Conservation (phyloP, 2,797 vertebrate species). For the Neomorphus geoffroyi region DNA sequence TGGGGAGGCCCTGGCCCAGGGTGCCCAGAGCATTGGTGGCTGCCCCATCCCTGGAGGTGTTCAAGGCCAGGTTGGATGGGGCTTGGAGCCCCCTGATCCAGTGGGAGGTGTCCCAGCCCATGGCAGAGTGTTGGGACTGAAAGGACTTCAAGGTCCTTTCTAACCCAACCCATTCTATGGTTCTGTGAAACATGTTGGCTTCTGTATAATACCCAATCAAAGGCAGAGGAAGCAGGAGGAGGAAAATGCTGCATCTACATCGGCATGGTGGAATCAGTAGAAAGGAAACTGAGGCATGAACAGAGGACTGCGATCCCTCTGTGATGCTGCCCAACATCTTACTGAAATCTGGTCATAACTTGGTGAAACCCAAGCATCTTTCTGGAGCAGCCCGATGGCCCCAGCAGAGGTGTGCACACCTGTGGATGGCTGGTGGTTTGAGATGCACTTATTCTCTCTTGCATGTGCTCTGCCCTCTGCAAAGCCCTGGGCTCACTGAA, state of each 20-base stretch:
- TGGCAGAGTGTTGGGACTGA: too few relatives aligned
- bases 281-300: background rate
- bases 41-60: too few relatives aligned
- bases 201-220: background rate
- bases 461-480: accelerated
- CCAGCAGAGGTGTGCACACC: background rate
- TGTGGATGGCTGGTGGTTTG: background rate
- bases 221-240: background rate
- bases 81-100: too few relatives aligned
- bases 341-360: background rate
- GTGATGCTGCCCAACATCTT: accelerated
- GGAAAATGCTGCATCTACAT: background rate
- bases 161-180: too few relatives aligned
- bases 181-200: background rate
- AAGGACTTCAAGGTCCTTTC: too few relatives aligned
- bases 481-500: background rate
- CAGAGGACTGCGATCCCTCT: background rate
- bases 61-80: too few relatives aligned
- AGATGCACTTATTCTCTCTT: background rate
- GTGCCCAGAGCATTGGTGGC: too few relatives aligned
- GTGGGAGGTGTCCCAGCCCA: too few relatives aligned
- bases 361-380: background rate
- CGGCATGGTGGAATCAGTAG: background rate
- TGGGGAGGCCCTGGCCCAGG: too few relatives aligned
- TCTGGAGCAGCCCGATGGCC: background rate